A percentile compares a stretch with the other conserved stretches of the same genome.
Evolutionary conservation across 2,888 invertebrate genomes (phyloP).

Genomic region (Stenodera caucasica): DNA sequence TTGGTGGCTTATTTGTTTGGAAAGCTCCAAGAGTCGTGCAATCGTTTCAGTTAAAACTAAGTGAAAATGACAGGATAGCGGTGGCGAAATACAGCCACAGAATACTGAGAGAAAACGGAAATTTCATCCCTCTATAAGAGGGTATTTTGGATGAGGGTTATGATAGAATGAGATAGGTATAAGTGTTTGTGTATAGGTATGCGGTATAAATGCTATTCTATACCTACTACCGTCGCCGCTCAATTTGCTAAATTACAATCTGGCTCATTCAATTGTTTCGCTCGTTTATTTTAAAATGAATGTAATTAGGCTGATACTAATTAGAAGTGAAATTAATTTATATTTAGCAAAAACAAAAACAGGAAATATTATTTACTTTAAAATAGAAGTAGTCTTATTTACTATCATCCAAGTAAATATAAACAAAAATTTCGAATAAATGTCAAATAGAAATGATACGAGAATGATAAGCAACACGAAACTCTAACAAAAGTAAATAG

Average conservation of each 20-base stretch:
- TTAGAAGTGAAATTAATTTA: constrained; percentile 15
- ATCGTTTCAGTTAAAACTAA: constrained; percentile 14
- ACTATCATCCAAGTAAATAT: not conserved
- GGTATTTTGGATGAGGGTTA: constrained; percentile 11
- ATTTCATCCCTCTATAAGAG: constrained; percentile 18
- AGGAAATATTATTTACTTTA: too few species aligned
- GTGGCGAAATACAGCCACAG: constrained; percentile 18
- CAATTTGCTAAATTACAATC: constrained; percentile 47
- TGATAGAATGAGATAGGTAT: not conserved
- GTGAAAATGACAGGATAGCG: constrained; percentile 24
- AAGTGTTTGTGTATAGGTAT: not conserved
- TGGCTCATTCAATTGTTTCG: constrained; percentile 43
- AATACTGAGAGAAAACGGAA: constrained; percentile 17
- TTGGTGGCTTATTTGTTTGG: too few species aligned
- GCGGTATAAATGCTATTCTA: not conserved
- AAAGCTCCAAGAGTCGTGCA: not conserved
- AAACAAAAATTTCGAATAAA: constrained; percentile 8
- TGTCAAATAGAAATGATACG: constrained; percentile 26
- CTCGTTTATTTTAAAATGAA: constrained; percentile 43
- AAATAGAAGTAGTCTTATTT: not conserved
- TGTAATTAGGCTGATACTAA: constrained; percentile 32
- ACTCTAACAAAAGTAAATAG: constrained; percentile 18
- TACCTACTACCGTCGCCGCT: not conserved
- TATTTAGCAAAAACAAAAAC: not conserved
- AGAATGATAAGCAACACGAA: constrained; percentile 28